Evolutionary conservation across 2,113 vertebrate genomes (phyloP).

Genomic region (Hippocampus guttulatus): DNA sequence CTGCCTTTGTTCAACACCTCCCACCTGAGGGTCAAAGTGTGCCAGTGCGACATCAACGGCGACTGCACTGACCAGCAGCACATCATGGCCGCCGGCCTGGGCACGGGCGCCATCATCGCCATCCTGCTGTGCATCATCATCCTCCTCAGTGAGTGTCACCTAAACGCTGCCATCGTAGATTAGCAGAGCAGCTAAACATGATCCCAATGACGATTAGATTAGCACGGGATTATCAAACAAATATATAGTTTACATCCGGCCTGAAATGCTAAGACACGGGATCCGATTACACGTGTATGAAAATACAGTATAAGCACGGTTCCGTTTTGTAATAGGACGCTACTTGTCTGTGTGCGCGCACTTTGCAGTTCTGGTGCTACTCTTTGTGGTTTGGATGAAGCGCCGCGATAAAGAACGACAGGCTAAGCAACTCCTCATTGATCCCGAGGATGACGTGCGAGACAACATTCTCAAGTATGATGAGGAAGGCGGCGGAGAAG

Average conservation of each 20-base stretch:
- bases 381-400: conserved; percentile 98
- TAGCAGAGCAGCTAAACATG: conserved; percentile 47
- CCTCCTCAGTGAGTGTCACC: conserved; percentile 86
- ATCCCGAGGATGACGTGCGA: conserved; percentile 92
- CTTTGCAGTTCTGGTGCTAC: conserved; percentile 83
- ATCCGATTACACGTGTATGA: conserved; percentile 53
- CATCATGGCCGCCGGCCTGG: conserved; percentile 88
- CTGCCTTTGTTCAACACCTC: conserved; percentile 90
- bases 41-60: conserved; percentile 89
- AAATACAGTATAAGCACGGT: conserved; percentile 42
- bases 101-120: conserved; percentile 93
- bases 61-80: conserved; percentile 91
- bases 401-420: conserved; percentile 92
- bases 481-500: conserved; percentile 98
- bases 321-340: conserved; percentile 36
- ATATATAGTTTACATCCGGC: conserved; percentile 28
- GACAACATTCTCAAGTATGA: conserved; percentile 98
- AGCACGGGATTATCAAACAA: conserved; percentile 56
- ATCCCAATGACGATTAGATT: conserved; percentile 55
- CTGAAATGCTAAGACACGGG: conserved; percentile 36
- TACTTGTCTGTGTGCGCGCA: conserved; percentile 1
- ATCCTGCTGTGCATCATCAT: conserved; percentile 98
- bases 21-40: conserved; percentile 90
- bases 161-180: conserved; percentile 31
- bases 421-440: conserved; percentile 93